Conservation (phyloP, 2,113 vertebrate species). For the Tragelaphus buxtoni region DNA sequence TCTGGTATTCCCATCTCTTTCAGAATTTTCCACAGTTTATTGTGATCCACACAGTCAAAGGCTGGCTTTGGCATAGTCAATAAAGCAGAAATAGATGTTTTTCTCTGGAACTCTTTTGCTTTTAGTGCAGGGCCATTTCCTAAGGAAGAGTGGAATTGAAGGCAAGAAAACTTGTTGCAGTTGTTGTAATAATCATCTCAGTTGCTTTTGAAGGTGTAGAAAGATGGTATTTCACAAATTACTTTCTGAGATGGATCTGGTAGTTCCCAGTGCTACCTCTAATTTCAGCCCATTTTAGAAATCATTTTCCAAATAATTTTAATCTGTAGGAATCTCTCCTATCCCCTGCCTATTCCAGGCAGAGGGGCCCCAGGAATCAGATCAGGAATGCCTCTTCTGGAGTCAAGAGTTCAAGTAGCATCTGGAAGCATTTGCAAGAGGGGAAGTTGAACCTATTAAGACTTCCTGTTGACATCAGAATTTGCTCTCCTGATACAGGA, state of each 20-base stretch:
- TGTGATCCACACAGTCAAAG: no score
- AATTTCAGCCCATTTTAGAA: neutral
- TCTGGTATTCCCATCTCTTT: no score
- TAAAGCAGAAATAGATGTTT: no score
- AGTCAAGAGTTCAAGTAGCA: conserved; percentile 25
- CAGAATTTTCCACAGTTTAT: no score
- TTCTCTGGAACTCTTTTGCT: no score
- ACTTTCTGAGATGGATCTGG: neutral
- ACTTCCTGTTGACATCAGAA: conserved; percentile 16
- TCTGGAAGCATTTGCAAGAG: conserved; percentile 25
- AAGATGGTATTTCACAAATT: conserved; percentile 3
- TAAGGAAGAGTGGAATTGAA: neutral
- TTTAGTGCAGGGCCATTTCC: neutral
- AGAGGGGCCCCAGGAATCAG: neutral
- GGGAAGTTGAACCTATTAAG: neutral
- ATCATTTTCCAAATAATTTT: neutral
- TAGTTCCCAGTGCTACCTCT: neutral
- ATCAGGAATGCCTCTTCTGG: neutral
- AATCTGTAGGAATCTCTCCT: neutral
- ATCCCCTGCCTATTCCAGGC: neutral
- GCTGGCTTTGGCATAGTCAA: no score
- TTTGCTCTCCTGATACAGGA: neutral
- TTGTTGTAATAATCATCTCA: neutral
- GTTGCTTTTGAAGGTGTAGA: neutral
- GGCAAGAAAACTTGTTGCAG: neutral